phyloP scores from a whole-genome alignment of 2,888 invertebrate genomes.

The Eulithis testata region DNA sequence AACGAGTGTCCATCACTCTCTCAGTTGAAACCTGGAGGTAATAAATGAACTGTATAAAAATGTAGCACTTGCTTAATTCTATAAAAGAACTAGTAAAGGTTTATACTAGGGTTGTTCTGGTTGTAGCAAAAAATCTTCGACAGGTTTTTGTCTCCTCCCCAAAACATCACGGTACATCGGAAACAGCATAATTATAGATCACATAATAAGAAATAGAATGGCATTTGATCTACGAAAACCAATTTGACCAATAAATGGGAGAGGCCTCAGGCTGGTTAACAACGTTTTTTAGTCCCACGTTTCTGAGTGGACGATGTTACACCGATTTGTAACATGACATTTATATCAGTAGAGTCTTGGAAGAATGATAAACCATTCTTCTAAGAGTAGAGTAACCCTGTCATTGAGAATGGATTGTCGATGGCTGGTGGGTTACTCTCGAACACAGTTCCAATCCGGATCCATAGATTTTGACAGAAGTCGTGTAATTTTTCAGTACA shows the following conservation, averaged over 20 bases:
- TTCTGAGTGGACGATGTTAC: constrained; percentile 44
- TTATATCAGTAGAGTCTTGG: neutral
- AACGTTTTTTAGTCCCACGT: constrained; percentile 47
- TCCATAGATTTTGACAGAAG: no score
- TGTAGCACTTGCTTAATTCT: no score
- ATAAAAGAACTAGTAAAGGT: no score
- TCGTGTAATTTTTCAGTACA: no score
- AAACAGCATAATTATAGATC: constrained; percentile 58
- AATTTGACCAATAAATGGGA: constrained; percentile 60
- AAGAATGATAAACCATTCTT: no score
- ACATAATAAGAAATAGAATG: constrained; percentile 56
- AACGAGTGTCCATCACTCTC: no score
- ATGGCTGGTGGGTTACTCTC: no score
- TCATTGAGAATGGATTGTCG: no score
- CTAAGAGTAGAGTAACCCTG: neutral
- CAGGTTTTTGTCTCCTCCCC: constrained; percentile 1
- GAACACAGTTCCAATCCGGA: no score
- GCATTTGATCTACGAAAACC: constrained; percentile 61
- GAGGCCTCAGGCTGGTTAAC: constrained; percentile 46
- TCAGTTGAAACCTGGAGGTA: no score
- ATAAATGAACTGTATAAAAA: no score
- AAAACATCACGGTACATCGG: constrained; percentile 44
- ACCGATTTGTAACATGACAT: constrained; percentile 44
- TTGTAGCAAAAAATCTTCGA: neutral
- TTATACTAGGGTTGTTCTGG: no score